Evolutionary conservation across 2,113 vertebrate genomes (phyloP).

Genomic region (Nycticryphes semicollaris): DNA sequence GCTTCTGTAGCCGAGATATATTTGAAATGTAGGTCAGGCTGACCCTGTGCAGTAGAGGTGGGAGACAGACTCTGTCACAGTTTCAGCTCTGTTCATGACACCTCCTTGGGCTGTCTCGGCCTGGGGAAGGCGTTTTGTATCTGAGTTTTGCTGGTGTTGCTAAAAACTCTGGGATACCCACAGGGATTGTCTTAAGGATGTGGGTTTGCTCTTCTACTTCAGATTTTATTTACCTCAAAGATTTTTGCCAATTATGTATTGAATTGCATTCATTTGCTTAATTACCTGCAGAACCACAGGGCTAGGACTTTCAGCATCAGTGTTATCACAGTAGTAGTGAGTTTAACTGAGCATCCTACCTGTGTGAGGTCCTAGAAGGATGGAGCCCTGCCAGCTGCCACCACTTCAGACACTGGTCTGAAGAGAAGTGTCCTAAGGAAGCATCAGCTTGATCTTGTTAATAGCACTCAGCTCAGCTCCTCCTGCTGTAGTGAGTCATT

Average conservation of each 20-base stretch:
- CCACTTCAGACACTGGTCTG: neutral
- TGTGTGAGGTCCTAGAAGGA: neutral
- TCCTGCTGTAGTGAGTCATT: neutral
- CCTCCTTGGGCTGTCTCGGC: neutral
- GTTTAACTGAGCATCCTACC: neutral
- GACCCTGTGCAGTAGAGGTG: neutral
- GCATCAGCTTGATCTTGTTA: neutral
- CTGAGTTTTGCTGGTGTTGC: neutral
- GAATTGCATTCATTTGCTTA: neutral
- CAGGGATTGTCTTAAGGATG: neutral
- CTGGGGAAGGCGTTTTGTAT: neutral
- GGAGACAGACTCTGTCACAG: neutral
- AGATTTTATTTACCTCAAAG: neutral
- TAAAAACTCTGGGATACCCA: neutral
- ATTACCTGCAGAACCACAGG: neutral
- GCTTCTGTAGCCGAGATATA: neutral
- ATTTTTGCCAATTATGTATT: neutral
- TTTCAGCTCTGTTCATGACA: neutral
- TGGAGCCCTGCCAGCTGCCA: neutral
- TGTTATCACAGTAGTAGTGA: neutral
- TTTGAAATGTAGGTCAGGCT: conserved; percentile 56
- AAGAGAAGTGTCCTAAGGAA: neutral
- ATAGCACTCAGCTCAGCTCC: neutral
- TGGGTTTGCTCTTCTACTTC: neutral
- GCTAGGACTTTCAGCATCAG: neutral